phyloP scores from a whole-genome alignment of 2,888 invertebrate genomes.

The Pterostichus madidus region DNA sequence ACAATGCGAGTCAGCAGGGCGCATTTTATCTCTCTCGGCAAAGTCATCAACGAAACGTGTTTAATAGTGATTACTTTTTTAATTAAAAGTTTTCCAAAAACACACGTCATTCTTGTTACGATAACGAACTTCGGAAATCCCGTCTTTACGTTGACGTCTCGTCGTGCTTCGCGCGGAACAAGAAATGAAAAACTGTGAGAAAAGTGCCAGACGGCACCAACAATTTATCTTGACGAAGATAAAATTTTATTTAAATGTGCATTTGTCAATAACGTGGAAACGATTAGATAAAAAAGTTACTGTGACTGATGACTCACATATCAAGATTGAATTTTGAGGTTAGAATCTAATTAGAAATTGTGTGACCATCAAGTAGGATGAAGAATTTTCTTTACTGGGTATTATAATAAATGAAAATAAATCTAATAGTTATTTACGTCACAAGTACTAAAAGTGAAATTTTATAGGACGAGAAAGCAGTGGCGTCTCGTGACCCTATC shows the following conservation, averaged over 20 bases:
- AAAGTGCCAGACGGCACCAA: slow-evolving; percentile 25
- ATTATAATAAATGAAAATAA: too few species aligned
- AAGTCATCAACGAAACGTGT: slow-evolving; percentile 58
- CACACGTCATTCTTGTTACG: slow-evolving; percentile 56
- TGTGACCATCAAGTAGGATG: too few species aligned
- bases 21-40: slow-evolving; percentile 47
- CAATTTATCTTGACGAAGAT: slow-evolving; percentile 52
- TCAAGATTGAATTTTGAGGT: not conserved
- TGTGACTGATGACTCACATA: not conserved
- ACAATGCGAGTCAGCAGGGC: not conserved
- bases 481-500: too few species aligned
- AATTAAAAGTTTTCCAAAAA: slow-evolving; percentile 60
- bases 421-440: too few species aligned
- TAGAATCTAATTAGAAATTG: too few species aligned
- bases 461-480: too few species aligned
- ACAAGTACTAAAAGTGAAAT: too few species aligned
- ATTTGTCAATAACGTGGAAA: slow-evolving; percentile 53
- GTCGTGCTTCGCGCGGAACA: slow-evolving; percentile 13
- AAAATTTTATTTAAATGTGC: slow-evolving; percentile 50
- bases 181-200: slow-evolving; percentile 52
- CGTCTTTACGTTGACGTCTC: slow-evolving; percentile 50
- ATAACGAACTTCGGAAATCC: slow-evolving; percentile 60
- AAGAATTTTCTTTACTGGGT: too few species aligned
- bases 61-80: slow-evolving; percentile 63
- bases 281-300: slow-evolving; percentile 36